Evolutionary conservation across 2,113 vertebrate genomes (phyloP).

Genomic region (Trogon surrucura): DNA sequence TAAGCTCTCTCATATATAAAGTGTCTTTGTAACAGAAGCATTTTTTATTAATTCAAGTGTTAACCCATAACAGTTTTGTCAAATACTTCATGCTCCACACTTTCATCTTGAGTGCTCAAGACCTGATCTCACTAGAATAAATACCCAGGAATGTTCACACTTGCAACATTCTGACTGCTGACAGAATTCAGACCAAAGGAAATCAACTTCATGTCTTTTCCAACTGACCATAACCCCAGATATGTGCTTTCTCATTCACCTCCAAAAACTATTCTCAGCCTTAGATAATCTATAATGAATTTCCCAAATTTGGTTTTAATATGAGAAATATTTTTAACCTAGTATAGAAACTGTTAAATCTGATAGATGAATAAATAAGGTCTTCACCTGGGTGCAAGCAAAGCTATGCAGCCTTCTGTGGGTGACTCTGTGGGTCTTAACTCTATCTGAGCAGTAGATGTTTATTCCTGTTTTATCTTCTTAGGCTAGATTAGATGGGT

Average conservation of each 20-base stretch:
- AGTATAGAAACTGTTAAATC: neutral
- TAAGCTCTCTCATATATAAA: neutral
- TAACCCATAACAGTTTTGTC: neutral
- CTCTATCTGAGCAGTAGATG: neutral
- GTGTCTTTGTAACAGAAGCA: neutral
- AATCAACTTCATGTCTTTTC: neutral
- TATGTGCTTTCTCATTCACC: neutral
- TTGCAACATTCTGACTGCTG: neutral
- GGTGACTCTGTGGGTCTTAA: neutral
- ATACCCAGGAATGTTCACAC: neutral
- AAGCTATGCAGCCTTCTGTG: neutral
- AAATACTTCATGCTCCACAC: neutral
- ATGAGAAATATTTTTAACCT: fast-evolving
- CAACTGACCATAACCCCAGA: neutral
- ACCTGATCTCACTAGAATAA: neutral
- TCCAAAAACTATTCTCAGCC: neutral
- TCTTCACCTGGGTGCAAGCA: neutral
- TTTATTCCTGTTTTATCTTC: neutral
- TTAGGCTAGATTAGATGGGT: neutral
- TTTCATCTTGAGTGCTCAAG: neutral
- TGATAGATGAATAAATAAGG: neutral
- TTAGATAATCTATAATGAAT: neutral
- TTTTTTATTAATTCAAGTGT: neutral
- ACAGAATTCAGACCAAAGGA: neutral
- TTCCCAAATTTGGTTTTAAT: neutral